phyloP scores from a whole-genome alignment of 2,113 vertebrate species.

The Pelecanoides urinatrix region DNA sequence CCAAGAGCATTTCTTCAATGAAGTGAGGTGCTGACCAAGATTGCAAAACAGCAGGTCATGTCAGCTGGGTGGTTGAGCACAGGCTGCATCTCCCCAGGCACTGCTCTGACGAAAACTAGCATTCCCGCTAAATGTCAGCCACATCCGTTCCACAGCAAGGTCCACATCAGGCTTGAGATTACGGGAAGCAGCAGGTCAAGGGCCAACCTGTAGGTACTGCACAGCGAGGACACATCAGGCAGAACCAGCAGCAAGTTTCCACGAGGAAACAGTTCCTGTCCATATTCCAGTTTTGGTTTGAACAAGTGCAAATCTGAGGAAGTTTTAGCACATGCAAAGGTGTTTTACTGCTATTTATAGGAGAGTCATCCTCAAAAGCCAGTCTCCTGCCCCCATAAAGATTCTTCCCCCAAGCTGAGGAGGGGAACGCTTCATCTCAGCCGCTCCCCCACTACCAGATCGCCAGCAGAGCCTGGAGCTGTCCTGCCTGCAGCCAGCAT shows the following conservation, averaged over 20 bases:
- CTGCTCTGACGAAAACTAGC: not conserved
- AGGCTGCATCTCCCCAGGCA: slow-evolving; percentile 12
- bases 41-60: not conserved
- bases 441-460: not conserved
- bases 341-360: not conserved
- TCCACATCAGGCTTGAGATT: not conserved
- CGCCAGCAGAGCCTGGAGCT: not conserved
- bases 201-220: not conserved
- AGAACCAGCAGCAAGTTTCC: not conserved
- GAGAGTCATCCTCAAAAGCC: not conserved
- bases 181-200: not conserved
- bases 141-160: not conserved
- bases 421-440: not conserved
- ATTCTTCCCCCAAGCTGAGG: not conserved
- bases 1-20: not conserved
- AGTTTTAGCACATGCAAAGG: not conserved
- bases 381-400: not conserved
- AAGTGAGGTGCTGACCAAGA: slow-evolving; percentile 15
- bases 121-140: slow-evolving; percentile 46
- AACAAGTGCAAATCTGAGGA: not conserved
- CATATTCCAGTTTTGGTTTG: not conserved
- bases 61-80: not conserved
- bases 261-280: not conserved
- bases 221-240: not conserved
- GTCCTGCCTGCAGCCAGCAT: not conserved